Percentiles rank a stretch among this genome's conserved stretches.
These are phyloP conservation scores for Anastrepha obliqua DNA, from an alignment of 1,140 invertebrate species.

Conservation along the genomic window DNA sequence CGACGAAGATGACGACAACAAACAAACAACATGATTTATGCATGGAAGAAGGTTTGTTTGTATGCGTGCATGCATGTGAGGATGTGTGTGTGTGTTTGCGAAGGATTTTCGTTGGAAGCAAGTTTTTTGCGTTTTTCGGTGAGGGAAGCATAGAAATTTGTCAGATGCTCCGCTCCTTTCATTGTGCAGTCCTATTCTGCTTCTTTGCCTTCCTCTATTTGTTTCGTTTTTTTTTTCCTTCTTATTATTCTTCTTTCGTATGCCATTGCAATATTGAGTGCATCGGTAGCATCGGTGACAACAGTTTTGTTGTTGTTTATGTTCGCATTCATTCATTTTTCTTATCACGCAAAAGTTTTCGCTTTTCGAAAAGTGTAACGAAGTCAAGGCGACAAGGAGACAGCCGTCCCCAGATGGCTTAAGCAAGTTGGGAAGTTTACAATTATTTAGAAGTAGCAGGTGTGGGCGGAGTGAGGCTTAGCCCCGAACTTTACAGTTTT, in stretches of 20 bases:
- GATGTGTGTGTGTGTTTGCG: background rate
- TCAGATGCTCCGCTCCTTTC: background rate
- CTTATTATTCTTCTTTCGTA: background rate
- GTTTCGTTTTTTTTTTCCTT: background rate
- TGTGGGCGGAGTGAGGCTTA: background rate
- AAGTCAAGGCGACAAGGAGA: slow-evolving; percentile 38
- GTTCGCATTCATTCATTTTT: slow-evolving; percentile 47
- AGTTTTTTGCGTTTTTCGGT: slow-evolving; percentile 2
- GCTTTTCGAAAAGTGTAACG: slow-evolving; percentile 39
- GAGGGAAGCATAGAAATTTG: slow-evolving; percentile 17
- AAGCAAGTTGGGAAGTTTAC: background rate
- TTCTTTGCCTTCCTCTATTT: slow-evolving; percentile 3
- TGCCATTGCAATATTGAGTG: slow-evolving; percentile 35
- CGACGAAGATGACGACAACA: background rate
- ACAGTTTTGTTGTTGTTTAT: slow-evolving; percentile 7
- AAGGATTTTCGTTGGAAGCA: slow-evolving; percentile 14
- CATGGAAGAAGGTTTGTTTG: background rate
- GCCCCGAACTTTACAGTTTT: background rate
- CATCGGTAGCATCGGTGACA: slow-evolving; percentile 39
- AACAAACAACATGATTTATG: slow-evolving; percentile 52
- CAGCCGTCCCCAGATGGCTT: slow-evolving; percentile 13
- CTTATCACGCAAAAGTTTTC: slow-evolving; percentile 51
- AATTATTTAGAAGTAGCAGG: slow-evolving; percentile 30
- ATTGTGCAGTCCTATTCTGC: background rate
- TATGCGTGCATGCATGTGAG: background rate